Evolutionary conservation across 2,113 vertebrate species (phyloP).

Genomic region (Uropsilus gracilis): DNA sequence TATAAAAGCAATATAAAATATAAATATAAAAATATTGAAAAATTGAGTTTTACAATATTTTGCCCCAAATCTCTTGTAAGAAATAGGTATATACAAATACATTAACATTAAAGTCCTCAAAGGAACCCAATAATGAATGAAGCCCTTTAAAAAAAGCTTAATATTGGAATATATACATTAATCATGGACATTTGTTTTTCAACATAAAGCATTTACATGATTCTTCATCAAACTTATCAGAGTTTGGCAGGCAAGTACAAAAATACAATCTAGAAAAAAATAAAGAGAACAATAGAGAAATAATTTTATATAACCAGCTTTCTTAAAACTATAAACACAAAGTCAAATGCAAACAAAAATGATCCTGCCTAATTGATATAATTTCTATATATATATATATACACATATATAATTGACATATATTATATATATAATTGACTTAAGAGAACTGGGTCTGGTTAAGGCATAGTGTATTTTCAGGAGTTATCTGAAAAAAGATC

Average conservation of each 20-base stretch:
- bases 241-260: conserved; percentile 39
- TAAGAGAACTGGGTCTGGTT: background rate
- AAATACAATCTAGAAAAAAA: conserved; percentile 67
- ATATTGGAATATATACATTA: conserved; percentile 71
- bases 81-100: conserved; percentile 57
- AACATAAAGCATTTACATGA: conserved; percentile 71
- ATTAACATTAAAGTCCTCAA: conserved; percentile 71
- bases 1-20: background rate
- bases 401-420: background rate
- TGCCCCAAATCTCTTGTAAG: conserved; percentile 38
- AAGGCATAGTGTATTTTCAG: conserved; percentile 24
- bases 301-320: background rate
- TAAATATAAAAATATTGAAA: too few species aligned
- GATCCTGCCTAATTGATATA: background rate
- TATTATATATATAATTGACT: background rate
- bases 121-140: conserved; percentile 62
- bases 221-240: conserved; percentile 51
- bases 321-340: conserved; percentile 39
- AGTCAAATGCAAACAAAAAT: conserved; percentile 39
- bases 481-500: background rate
- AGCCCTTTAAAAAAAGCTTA: conserved; percentile 79
- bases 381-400: too few species aligned
- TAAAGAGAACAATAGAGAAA: conserved; percentile 66
- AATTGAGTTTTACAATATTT: conserved; percentile 45
- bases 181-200: background rate